phyloP scores from a whole-genome alignment of 2,888 invertebrate species.

The Eilema griseolum region DNA sequence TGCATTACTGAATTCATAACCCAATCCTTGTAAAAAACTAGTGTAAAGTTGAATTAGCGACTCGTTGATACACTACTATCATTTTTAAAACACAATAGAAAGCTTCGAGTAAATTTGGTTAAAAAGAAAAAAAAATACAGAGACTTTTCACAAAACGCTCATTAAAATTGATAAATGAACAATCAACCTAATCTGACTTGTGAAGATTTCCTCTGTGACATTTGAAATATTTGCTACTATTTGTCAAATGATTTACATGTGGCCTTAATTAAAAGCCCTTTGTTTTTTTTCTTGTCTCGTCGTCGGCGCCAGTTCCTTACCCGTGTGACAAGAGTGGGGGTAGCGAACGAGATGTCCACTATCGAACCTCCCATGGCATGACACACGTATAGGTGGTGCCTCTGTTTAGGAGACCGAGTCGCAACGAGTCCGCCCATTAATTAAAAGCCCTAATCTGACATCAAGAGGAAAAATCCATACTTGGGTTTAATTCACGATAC shows the following conservation, averaged over 20 bases:
- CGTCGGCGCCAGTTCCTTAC: too few relatives aligned
- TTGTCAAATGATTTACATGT: background rate
- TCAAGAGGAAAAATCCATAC: too few relatives aligned
- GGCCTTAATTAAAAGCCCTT: background rate
- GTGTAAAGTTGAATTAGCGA: background rate
- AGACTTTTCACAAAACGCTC: background rate
- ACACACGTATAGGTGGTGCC: too few relatives aligned
- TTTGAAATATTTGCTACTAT: background rate
- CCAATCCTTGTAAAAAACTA: too few relatives aligned
- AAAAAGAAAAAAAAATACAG: background rate
- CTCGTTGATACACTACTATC: background rate
- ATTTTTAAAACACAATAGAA: background rate
- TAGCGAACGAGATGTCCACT: too few relatives aligned
- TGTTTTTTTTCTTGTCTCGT: too few relatives aligned
- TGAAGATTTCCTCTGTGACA: background rate
- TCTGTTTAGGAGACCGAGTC: too few relatives aligned
- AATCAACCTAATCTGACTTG: background rate
- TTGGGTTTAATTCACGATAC: too few relatives aligned
- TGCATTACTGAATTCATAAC: too few relatives aligned
- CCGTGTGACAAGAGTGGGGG: too few relatives aligned
- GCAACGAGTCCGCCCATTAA: too few relatives aligned
- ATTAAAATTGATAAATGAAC: background rate
- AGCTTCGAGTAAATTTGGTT: background rate
- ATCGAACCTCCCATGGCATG: too few relatives aligned
- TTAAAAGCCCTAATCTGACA: slow-evolving; percentile 1